Evolutionary conservation across 2,888 invertebrate genomes (phyloP).

Genomic region (Rhimphoctona megacephalus): DNA sequence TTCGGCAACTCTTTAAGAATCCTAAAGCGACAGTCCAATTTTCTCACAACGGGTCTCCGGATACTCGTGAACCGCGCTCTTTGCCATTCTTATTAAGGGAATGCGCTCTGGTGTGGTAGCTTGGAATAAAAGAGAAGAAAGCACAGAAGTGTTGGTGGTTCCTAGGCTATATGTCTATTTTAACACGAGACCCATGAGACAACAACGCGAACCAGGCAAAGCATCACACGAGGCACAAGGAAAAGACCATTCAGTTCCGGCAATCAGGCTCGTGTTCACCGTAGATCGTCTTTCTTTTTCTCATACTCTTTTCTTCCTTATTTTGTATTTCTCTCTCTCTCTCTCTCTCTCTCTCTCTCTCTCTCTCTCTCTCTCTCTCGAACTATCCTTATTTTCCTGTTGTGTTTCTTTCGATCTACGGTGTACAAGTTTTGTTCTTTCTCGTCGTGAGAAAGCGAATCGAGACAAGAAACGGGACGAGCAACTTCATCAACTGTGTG

Average conservation of each 20-base stretch:
- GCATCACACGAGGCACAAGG: slow-evolving; percentile 51
- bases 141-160: slow-evolving; percentile 49
- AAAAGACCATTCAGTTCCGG: slow-evolving; percentile 68
- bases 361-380: slow-evolving; percentile 32
- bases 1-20: slow-evolving; percentile 78
- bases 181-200: slow-evolving; percentile 65
- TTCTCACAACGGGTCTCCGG: slow-evolving; percentile 77
- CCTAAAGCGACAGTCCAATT: slow-evolving; percentile 79
- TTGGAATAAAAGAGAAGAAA: slow-evolving; percentile 4
- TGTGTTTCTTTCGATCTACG: slow-evolving; percentile 33
- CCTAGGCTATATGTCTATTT: slow-evolving; percentile 61
- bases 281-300: slow-evolving; percentile 53
- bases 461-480: slow-evolving; percentile 67
- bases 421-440: slow-evolving; percentile 53
- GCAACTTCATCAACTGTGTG: slow-evolving; percentile 66
- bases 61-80: slow-evolving; percentile 68
- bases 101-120: slow-evolving; percentile 51
- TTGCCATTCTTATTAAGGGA: slow-evolving; percentile 72
- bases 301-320: slow-evolving; percentile 24
- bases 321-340: slow-evolving; percentile 24
- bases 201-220: slow-evolving; percentile 50
- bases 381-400: not conserved
- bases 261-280: slow-evolving; percentile 67
- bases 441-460: slow-evolving; percentile 64
- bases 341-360: slow-evolving; percentile 29